Conservation (phyloP, 2,888 invertebrate species). For the Brenthis ino region DNA sequence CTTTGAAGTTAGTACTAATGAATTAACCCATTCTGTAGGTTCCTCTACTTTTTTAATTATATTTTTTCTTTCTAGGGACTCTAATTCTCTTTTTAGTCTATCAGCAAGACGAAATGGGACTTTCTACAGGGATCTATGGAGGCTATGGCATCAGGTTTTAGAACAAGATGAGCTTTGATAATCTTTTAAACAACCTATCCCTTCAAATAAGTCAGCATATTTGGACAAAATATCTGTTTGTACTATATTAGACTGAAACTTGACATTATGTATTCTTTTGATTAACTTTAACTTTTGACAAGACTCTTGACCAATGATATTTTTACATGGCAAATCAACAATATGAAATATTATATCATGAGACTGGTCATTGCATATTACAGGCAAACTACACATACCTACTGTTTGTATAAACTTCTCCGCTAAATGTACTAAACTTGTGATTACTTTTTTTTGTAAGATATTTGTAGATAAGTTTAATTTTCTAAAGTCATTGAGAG, state of each 20-base stretch:
- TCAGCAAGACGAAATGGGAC: neutral
- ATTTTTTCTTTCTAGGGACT: conserved; percentile 20
- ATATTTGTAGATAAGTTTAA: too few relatives aligned
- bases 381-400: too few relatives aligned
- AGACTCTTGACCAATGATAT: neutral
- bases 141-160: neutral
- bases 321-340: neutral
- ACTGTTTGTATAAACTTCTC: too few relatives aligned
- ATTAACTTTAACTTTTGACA: neutral
- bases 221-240: neutral
- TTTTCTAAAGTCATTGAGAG: too few relatives aligned
- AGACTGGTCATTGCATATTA: too few relatives aligned
- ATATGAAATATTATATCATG: neutral
- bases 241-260: too few relatives aligned
- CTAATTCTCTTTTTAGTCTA: neutral
- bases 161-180: neutral
- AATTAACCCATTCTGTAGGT: conserved; percentile 39
- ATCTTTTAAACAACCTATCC: neutral
- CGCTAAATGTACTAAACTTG: too few relatives aligned
- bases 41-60: conserved; percentile 35
- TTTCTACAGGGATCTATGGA: neutral
- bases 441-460: too few relatives aligned
- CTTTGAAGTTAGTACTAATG: conserved; percentile 34
- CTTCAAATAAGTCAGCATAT: neutral
- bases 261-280: neutral